Conservation (phyloP, 1,140 invertebrate genomes). For the Charaxes varanes region DNA sequence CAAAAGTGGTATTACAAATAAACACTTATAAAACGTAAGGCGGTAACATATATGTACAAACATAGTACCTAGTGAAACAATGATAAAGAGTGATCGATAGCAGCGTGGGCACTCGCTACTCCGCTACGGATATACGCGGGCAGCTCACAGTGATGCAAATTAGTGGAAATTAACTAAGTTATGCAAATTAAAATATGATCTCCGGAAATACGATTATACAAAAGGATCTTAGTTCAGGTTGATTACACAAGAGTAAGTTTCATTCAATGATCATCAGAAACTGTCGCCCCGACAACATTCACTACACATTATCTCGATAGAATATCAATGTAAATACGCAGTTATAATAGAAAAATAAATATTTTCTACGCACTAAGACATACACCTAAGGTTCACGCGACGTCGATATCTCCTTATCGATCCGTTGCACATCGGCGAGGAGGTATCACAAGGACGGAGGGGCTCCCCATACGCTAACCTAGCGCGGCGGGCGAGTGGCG, state of each 20-base stretch:
- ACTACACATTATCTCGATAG: slow-evolving; percentile 73
- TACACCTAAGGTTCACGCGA: slow-evolving; percentile 67
- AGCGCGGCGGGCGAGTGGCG: slow-evolving; percentile 27
- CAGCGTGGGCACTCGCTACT: slow-evolving; percentile 42
- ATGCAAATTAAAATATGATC: slow-evolving; percentile 53
- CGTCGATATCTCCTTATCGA: slow-evolving; percentile 49
- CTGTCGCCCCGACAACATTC: slow-evolving; percentile 64
- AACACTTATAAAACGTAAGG: slow-evolving; percentile 72
- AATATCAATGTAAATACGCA: slow-evolving; percentile 65
- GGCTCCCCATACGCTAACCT: slow-evolving; percentile 48
- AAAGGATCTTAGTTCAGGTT: slow-evolving; percentile 50
- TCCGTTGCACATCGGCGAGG: slow-evolving; percentile 36
- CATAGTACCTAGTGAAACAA: slow-evolving; percentile 67
- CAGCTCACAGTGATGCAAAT: slow-evolving; percentile 32
- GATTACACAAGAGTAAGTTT: slow-evolving; percentile 37
- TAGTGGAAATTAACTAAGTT: slow-evolving; percentile 52
- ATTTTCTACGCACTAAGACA: slow-evolving; percentile 71
- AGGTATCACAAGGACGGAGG: slow-evolving; percentile 64
- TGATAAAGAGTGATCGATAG: slow-evolving; percentile 65
- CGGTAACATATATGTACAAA: slow-evolving; percentile 71
- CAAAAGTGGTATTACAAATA: slow-evolving; percentile 76
- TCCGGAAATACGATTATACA: slow-evolving; percentile 45
- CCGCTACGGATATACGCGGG: slow-evolving; percentile 25
- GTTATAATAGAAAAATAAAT: slow-evolving; percentile 72
- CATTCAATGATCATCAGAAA: slow-evolving; percentile 45